Conservation (phyloP, 2,888 invertebrate species). For the Callosobruchus maculatus region DNA sequence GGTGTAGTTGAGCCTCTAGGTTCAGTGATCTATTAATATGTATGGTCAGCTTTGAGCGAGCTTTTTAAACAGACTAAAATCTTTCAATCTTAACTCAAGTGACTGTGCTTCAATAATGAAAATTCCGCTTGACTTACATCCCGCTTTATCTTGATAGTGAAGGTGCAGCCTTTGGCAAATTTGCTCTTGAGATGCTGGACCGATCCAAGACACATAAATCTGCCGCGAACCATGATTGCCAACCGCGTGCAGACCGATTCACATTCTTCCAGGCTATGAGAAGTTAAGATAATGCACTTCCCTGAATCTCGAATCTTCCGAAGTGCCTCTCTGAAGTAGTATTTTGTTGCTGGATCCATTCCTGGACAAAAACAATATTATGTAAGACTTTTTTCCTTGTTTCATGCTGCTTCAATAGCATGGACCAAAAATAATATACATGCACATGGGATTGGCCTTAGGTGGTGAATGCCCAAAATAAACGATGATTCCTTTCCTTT, state of each 20-base stretch:
- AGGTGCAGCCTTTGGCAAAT: slow-evolving; percentile 61
- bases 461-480: too few species aligned
- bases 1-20: too few species aligned
- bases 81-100: too few species aligned
- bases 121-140: background rate
- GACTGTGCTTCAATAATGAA: slow-evolving; percentile 10
- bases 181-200: slow-evolving; percentile 79
- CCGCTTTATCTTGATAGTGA: slow-evolving; percentile 45
- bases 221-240: slow-evolving; percentile 82
- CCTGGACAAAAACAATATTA: slow-evolving; percentile 49
- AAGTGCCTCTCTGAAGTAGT: slow-evolving; percentile 77
- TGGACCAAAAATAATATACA: too few species aligned
- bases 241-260: slow-evolving; percentile 78
- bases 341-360: slow-evolving; percentile 76
- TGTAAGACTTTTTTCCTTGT: too few species aligned
- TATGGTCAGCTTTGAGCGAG: too few species aligned
- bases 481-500: too few species aligned
- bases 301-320: slow-evolving; percentile 66
- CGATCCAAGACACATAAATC: slow-evolving; percentile 74
- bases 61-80: too few species aligned
- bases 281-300: slow-evolving; percentile 74
- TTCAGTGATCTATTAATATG: too few species aligned
- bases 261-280: slow-evolving; percentile 86
- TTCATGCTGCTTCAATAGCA: too few species aligned
- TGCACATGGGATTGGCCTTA: too few species aligned